Evolutionary conservation across 2,113 vertebrate genomes (phyloP).

Genomic region (Callopanchax toddi): DNA sequence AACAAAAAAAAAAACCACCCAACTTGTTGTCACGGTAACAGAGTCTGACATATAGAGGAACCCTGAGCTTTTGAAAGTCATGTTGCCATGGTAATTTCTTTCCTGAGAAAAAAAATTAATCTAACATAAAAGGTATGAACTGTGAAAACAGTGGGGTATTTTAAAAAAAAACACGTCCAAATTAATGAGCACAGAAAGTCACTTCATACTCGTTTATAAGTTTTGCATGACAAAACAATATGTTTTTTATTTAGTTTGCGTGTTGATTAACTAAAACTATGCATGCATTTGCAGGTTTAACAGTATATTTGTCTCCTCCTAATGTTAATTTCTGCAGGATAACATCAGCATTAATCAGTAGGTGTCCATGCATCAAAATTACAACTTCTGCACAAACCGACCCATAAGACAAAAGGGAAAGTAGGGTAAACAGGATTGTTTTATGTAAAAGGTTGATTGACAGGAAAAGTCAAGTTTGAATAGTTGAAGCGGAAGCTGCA

Average conservation of each 20-base stretch:
- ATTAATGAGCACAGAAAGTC: not conserved
- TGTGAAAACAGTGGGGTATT: slow-evolving; percentile 2
- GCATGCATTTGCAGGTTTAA: not conserved
- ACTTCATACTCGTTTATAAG: not conserved
- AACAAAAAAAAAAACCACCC: not conserved
- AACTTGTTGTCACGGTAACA: slow-evolving; percentile 65
- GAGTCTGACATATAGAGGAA: slow-evolving; percentile 39
- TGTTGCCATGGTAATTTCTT: slow-evolving; percentile 53
- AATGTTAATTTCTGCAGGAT: too few species aligned
- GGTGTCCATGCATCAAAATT: slow-evolving; percentile 10
- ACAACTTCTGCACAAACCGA: not conserved
- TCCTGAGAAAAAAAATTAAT: not conserved
- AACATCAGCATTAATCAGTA: slow-evolving; percentile 18
- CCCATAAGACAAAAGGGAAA: slow-evolving; percentile 1
- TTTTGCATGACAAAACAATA: too few species aligned
- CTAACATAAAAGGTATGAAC: not conserved
- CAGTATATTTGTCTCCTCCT: too few species aligned
- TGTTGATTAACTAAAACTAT: not conserved
- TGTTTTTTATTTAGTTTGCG: too few species aligned
- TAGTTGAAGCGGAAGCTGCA: slow-evolving; percentile 31
- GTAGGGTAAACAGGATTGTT: not conserved
- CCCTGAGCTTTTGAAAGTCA: slow-evolving; percentile 27
- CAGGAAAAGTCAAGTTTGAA: not conserved
- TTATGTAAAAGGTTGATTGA: slow-evolving; percentile 12
- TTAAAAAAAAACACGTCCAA: not conserved